Evolutionary conservation across 2,797 vertebrate genomes (phyloP).

Genomic region (Jordanella pulchra): DNA sequence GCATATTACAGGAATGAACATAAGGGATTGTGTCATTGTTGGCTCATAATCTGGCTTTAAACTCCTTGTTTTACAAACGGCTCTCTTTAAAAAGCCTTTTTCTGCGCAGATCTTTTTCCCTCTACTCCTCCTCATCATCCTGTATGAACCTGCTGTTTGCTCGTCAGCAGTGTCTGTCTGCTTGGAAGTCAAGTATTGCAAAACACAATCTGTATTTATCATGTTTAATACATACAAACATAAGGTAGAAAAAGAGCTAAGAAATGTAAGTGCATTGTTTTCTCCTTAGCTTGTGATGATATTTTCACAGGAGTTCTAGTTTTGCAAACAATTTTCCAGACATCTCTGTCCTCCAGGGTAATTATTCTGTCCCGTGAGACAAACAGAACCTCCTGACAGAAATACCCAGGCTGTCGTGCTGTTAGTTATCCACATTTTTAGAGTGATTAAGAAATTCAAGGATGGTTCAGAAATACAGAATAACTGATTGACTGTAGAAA

Average conservation of each 20-base stretch:
- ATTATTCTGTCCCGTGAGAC: conserved; percentile 68
- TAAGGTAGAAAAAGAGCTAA: neutral
- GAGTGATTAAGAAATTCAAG: neutral
- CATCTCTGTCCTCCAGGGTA: conserved; percentile 72
- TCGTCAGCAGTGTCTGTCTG: conserved; percentile 54
- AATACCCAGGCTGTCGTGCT: conserved; percentile 44
- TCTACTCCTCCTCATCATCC: conserved; percentile 51
- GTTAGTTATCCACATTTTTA: conserved; percentile 6
- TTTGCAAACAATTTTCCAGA: conserved; percentile 55
- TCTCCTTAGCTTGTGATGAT: conserved; percentile 11
- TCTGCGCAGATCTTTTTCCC: conserved; percentile 39
- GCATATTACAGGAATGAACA: conserved; percentile 81
- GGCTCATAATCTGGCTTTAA: conserved; percentile 88
- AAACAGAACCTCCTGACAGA: conserved; percentile 65
- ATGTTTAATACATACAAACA: neutral
- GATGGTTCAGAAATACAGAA: neutral
- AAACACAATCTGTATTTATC: neutral
- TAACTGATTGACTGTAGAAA: neutral
- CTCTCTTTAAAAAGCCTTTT: conserved; percentile 77
- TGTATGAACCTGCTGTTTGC: conserved; percentile 68
- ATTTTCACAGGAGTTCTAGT: conserved; percentile 32
- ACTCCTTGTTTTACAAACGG: conserved; percentile 88
- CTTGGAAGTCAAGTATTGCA: conserved; percentile 4
- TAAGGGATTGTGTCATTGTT: conserved; percentile 84
- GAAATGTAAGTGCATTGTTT: conserved; percentile 1